Conservation (phyloP, 1,140 invertebrate species). For the Halictus rubicundus region DNA sequence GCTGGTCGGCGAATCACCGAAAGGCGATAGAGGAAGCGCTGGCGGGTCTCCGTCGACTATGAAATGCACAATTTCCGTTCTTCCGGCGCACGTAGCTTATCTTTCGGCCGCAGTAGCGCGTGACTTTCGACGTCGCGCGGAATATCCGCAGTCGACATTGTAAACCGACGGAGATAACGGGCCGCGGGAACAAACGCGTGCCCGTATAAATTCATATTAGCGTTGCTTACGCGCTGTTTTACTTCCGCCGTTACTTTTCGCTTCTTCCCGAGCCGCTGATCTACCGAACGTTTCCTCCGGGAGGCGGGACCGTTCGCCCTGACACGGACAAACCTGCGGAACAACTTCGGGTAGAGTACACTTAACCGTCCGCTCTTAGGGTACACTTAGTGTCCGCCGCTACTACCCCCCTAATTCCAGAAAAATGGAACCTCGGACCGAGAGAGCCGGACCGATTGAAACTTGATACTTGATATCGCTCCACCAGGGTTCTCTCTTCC, state of each 20-base stretch:
- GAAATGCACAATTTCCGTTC: slow-evolving; percentile 49
- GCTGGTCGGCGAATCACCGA: neutral
- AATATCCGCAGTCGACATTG: slow-evolving; percentile 23
- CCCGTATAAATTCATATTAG: slow-evolving; percentile 6
- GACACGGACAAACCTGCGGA: no score
- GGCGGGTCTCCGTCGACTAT: slow-evolving; percentile 21
- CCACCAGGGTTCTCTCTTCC: neutral
- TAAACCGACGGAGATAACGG: slow-evolving; percentile 48
- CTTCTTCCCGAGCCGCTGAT: neutral
- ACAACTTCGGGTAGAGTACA: no score
- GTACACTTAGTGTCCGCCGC: no score
- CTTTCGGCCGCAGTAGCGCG: slow-evolving; percentile 50
- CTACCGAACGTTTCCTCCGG: slow-evolving; percentile 12
- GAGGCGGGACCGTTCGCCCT: no score
- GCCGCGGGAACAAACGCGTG: neutral
- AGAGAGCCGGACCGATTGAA: no score
- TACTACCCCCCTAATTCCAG: no score
- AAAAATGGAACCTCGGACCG: no score
- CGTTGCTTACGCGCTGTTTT: neutral
- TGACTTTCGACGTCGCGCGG: slow-evolving; percentile 37
- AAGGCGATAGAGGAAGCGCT: slow-evolving; percentile 26
- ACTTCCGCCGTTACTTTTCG: neutral
- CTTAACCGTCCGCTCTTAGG: no score
- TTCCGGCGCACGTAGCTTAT: slow-evolving; percentile 43
- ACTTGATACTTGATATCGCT: no score